A percentile compares a stretch with the other conserved stretches of the same genome.
phyloP scores from a whole-genome alignment of 2,113 vertebrate genomes.

The Pimephales promelas region DNA sequence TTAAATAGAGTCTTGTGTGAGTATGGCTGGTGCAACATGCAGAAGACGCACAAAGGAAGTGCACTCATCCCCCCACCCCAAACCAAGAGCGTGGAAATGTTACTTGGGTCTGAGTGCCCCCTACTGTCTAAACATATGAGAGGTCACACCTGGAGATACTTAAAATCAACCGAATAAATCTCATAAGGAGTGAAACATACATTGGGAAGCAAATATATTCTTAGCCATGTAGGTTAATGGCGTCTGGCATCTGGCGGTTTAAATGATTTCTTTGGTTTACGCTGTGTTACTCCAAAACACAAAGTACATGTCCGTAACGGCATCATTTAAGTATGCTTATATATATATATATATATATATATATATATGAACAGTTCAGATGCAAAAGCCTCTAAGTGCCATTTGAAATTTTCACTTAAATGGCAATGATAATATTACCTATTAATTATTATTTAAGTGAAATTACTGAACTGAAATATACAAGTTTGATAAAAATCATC shows the following conservation, averaged over 20 bases:
- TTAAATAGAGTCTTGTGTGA: slow-evolving; percentile 59
- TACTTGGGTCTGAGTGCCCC: slow-evolving; percentile 77
- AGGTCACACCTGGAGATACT: slow-evolving; percentile 16
- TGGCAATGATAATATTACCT: too few species aligned
- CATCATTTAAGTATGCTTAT: background rate
- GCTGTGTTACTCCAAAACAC: background rate
- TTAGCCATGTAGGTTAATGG: background rate
- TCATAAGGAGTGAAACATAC: background rate
- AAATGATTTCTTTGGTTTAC: background rate
- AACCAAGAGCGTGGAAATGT: slow-evolving; percentile 42
- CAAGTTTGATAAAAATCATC: too few species aligned
- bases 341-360: too few species aligned
- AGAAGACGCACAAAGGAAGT: slow-evolving; percentile 56
- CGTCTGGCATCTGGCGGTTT: background rate
- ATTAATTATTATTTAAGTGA: too few species aligned
- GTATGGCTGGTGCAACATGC: slow-evolving; percentile 58
- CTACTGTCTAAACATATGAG: slow-evolving; percentile 65
- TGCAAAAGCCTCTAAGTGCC: too few species aligned
- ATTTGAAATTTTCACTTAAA: too few species aligned
- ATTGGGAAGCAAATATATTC: slow-evolving; percentile 1
- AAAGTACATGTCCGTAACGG: background rate
- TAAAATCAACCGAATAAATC: slow-evolving; percentile 1
- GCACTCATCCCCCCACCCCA: slow-evolving; percentile 45
- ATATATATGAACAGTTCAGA: too few species aligned
- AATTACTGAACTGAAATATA: too few species aligned